Evolutionary conservation across 1,140 invertebrate species (phyloP), one percentile per base, ranked within the genome.

Genomic region (Schlechtendalia chinensis): DNA sequence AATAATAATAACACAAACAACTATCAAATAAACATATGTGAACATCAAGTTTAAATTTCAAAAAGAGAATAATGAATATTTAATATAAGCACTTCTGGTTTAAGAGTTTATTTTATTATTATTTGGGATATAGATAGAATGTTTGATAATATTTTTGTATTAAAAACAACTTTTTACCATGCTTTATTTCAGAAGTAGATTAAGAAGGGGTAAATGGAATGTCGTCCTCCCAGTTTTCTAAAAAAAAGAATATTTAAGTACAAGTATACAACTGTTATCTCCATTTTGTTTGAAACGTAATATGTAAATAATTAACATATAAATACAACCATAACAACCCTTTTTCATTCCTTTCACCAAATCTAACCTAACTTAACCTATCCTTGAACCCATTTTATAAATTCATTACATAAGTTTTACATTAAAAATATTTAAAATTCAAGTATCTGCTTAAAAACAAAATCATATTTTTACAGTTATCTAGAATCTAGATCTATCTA

Each of bases 91-190:
- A 65, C 6, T 39, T 65, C 39, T 65, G 11, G 1, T 22, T 39
- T 16, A 63, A 32, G 27, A 63, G 2, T 39, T 65, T n/a, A n/a
- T n/a, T n/a, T 45, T 22, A 8, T 45, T 39, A 39, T 65, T 65
- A 65, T 6, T 22, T 39, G 5, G n/a, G 32, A 39, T 65, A 12
- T n/a, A 65, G 10, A 45, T 45, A 45, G 32, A 22, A 65, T 65
- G 19, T 0, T 19, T 39, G 63, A 22, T 39, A 39, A 29, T 39
- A 29, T 39, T n/a, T 65, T 65, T 39, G 32, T 45, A 65, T 65
- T 65, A 39, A 22, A 65, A 65, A 65, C 63, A 39, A 65, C 61
- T 65, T 65, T 65, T 65, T 39, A 39, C 32, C 32, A 39, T 39
- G 8, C 32, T 39, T 39, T 50, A 50, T 50, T 39, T 39, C 10